Percentiles rank a stretch among this genome's conserved stretches.
These are phyloP conservation scores for Phyllostomus hastatus DNA, from an alignment of 2,113 vertebrate species.

Conservation along the genomic window DNA sequence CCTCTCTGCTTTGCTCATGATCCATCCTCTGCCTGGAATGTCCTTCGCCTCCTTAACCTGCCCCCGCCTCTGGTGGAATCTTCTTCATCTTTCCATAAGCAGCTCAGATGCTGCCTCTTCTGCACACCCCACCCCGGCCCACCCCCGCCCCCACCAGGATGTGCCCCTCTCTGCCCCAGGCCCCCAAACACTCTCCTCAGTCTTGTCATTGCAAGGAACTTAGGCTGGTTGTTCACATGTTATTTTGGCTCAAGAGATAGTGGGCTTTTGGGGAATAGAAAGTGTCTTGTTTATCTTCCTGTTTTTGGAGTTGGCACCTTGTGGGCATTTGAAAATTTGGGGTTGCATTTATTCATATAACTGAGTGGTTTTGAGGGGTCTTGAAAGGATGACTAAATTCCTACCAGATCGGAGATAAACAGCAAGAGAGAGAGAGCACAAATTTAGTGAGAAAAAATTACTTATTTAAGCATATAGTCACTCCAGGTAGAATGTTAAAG, in stretches of 20 bases:
- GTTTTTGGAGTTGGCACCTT: background rate
- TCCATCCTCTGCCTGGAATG: conserved; percentile 61
- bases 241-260: background rate
- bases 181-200: background rate
- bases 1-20: conserved; percentile 67
- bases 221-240: background rate
- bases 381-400: background rate
- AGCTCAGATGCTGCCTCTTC: background rate
- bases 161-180: background rate
- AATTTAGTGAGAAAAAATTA: background rate
- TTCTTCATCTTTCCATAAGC: conserved; percentile 24
- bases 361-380: background rate
- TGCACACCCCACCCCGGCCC: background rate
- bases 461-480: background rate
- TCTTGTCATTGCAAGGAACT: background rate
- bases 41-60: conserved; percentile 49
- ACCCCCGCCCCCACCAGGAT: background rate
- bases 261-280: background rate
- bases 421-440: background rate
- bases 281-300: background rate
- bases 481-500: background rate
- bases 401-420: background rate
- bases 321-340: background rate
- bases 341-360: background rate
- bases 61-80: background rate